Evolutionary conservation across 2,888 invertebrate species (phyloP).

Genomic region (Pammene fasciana): DNA sequence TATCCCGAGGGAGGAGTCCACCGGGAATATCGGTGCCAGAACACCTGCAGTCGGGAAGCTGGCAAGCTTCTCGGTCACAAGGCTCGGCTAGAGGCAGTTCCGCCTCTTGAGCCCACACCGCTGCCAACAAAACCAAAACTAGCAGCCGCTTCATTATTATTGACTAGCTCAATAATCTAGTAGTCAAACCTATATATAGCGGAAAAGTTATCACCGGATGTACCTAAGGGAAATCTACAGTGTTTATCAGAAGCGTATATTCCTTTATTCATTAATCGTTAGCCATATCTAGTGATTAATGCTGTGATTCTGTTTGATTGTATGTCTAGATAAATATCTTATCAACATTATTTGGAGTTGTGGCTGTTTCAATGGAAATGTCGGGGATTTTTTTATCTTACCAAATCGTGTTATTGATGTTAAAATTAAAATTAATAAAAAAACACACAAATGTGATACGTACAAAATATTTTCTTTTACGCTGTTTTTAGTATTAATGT

Average conservation of each 20-base stretch:
- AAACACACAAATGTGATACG: too few species aligned
- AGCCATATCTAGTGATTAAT: conserved; percentile 8
- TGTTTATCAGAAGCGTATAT: conserved; percentile 13
- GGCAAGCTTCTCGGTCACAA: conserved; percentile 70
- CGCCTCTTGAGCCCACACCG: conserved; percentile 40
- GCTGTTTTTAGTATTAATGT: too few species aligned
- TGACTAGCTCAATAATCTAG: not conserved
- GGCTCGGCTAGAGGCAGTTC: conserved; percentile 56
- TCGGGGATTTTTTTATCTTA: not conserved
- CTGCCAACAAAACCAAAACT: conserved; percentile 18
- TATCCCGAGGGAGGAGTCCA: conserved; percentile 64
- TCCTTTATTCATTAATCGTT: conserved; percentile 5
- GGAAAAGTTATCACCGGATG: conserved; percentile 21
- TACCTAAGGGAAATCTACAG: conserved; percentile 13
- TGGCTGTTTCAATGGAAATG: not conserved
- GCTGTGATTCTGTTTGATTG: conserved; percentile 18
- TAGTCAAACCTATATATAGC: conserved; percentile 20
- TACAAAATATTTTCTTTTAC: too few species aligned
- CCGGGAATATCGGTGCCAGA: conserved; percentile 75
- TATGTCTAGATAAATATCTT: conserved; percentile 15
- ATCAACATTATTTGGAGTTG: not conserved
- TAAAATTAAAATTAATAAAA: too few species aligned
- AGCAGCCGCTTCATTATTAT: conserved; percentile 31
- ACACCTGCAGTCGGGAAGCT: conserved; percentile 82
- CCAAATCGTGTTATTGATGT: not conserved